phyloP scores from a whole-genome alignment of 2,797 vertebrate species.

The Pampus argenteus region DNA sequence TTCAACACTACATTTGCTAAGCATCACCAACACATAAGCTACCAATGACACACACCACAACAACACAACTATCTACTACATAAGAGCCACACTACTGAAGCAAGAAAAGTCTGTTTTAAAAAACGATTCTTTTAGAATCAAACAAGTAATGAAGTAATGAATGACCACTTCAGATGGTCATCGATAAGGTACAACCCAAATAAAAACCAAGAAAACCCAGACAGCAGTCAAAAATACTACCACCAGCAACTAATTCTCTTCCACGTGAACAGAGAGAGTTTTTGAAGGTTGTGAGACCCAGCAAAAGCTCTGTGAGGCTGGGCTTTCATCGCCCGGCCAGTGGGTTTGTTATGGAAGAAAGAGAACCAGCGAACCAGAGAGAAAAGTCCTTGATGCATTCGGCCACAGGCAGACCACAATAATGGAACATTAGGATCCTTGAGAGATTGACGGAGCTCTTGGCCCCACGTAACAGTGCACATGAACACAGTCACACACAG shows the following conservation, averaged over 20 bases:
- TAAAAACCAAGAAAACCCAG: neutral
- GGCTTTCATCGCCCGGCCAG: neutral
- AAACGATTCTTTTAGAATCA: neutral
- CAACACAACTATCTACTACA: slow-evolving; percentile 35
- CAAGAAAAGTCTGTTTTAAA: neutral
- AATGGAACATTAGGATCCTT: slow-evolving; percentile 55
- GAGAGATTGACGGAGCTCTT: slow-evolving; percentile 40
- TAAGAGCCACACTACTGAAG: slow-evolving; percentile 36
- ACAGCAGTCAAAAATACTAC: slow-evolving; percentile 24
- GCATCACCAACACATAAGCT: slow-evolving; percentile 50
- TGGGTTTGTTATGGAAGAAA: slow-evolving; percentile 55
- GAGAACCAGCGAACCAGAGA: slow-evolving; percentile 65
- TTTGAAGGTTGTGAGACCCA: slow-evolving; percentile 14
- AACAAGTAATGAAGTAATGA: neutral
- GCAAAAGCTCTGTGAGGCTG: neutral
- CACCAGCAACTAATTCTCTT: slow-evolving; percentile 37
- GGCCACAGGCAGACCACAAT: slow-evolving; percentile 71
- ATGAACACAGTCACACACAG: slow-evolving; percentile 50
- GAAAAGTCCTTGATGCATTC: slow-evolving; percentile 68
- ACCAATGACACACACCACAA: slow-evolving; percentile 36
- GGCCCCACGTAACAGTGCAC: slow-evolving; percentile 65
- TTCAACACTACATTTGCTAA: slow-evolving; percentile 36
- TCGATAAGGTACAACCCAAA: slow-evolving; percentile 16
- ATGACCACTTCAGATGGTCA: slow-evolving; percentile 8
- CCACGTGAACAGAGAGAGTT: slow-evolving; percentile 5